Evolutionary conservation across 1,140 invertebrate genomes (phyloP), one percentile per base, ranked within the genome.

Genomic region (Caenorhabditis briggsae): DNA sequence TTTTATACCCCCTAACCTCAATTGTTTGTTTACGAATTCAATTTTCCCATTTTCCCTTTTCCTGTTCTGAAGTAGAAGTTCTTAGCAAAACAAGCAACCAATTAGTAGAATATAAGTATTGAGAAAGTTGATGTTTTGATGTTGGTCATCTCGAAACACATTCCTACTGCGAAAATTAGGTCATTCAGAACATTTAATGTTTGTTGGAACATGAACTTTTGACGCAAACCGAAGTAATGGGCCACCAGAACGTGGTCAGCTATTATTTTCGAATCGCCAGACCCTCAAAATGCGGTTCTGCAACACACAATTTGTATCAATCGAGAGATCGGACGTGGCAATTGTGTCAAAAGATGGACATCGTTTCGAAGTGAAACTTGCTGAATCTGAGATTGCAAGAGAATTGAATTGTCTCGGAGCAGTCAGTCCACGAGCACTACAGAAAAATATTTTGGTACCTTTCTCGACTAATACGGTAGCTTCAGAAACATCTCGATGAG

Each of bases 351-450:
- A 50, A 78, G 70, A 78, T 14, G 70, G 46, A 50, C 46, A 50
- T 12, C 70, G 70, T 50, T 78, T 78, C 23, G 70, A 78, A 50
- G 70, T 78, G 46, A 50, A 78, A 78, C 70, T 78, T 11, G 46
- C 53, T 20, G 70, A 78, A 78, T 78, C 70, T 7, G 70, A 78
- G n/a, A 50, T 78, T 5, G 70, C 70, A 12, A 16, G 70, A 12
- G 70, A 78, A n/a, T 46, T 78, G 5, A n/a, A 78, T 12, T 23
- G 7, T 50, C 70, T 78, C 12, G 70, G 70, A 78, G 70, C 43
- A 25, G 20, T 78, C 1, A 78, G 70, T 78, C 70, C 70, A 50
- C 43, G 70, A 50, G n/a, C 70, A 23, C 11, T 78, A 11, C 18
- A 50, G 23, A 78, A 23, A 14, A 78, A 78, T 53, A 50, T 78